Evolutionary conservation across 2,888 invertebrate genomes (phyloP), one percentile per base, ranked within the genome.

Genomic region (Hirtodrosophila trivittata): DNA sequence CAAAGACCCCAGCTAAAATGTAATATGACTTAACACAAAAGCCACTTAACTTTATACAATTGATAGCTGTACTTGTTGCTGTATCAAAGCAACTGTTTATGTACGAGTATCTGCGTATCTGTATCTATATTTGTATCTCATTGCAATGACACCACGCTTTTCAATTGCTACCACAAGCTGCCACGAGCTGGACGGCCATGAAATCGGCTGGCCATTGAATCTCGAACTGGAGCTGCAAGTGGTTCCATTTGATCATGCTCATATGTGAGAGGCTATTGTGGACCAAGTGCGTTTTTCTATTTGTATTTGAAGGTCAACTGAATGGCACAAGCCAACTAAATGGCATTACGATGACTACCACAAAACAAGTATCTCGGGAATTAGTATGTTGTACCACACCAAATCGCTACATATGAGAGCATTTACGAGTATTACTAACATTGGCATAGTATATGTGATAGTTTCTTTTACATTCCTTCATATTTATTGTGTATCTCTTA

Each of bases 191-290:
- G 86, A 63, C 64, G 77, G 87, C 77, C 77, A 86, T 86, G 77
- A 77, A 86, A 80, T 63, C 68, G 58, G 66, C 74, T 76, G 86
- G 74, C 85, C 77, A 83, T 81, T 76, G 65, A 57, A 72, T 72
- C 59, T 55, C 13, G 37, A 76, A 33, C 43, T 62, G 52, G 68
- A 59, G 45, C 65, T 63, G 69, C 69, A 69, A 75, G 55, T 56
- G 63, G 54, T 68, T 54, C 43, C 43, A 43, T 28, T 42, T 39
- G 33, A 33, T n/a, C 30, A 6, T 38, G 10, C 12, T 12, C 6
- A 4, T 28, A n/a, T 67, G 52, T 52, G 59, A 58, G 73, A 39
- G 68, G 69, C 43, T 41, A 33, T 33, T 41, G 57, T 57, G 58
- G 56, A 63, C 52, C 47, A 69, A 70, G 68, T 73, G 70, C 52